These are phyloP conservation scores for Chalcis sispes DNA, from an alignment of 2,888 invertebrate genomes.

Conservation along the genomic window DNA sequence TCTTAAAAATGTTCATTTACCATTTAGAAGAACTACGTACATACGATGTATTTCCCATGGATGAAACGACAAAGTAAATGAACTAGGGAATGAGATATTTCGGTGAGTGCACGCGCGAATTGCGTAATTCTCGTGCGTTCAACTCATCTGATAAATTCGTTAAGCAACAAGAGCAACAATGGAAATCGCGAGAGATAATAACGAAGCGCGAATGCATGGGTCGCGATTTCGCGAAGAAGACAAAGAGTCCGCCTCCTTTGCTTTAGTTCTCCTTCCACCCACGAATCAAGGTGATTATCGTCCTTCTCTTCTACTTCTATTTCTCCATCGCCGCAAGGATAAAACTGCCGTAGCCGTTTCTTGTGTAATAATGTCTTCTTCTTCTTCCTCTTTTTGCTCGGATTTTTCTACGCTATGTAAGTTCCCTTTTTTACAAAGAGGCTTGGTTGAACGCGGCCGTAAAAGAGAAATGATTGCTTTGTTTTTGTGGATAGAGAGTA, in stretches of 20 bases:
- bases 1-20: too few species aligned
- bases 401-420: constrained; percentile 21
- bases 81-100: too few species aligned
- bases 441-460: constrained; percentile 6
- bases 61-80: too few species aligned
- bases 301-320: not conserved
- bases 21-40: too few species aligned
- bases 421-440: not conserved
- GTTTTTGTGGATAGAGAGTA: constrained; percentile 16
- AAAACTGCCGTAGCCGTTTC: constrained; percentile 23
- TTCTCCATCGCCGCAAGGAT: constrained; percentile 7
- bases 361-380: constrained; percentile 6
- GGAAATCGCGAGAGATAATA: constrained; percentile 19
- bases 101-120: too few species aligned
- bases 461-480: constrained; percentile 33
- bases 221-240: constrained; percentile 18
- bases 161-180: constrained; percentile 6
- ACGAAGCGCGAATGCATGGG: constrained; percentile 12
- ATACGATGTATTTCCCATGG: too few species aligned
- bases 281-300: constrained; percentile 46
- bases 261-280: constrained; percentile 44
- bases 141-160: not conserved
- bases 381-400: not conserved
- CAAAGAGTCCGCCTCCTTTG: not conserved
- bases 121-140: too few species aligned